Evolutionary conservation across 1,140 invertebrate species (phyloP).

Genomic region (Brachionus calyciflorus): DNA sequence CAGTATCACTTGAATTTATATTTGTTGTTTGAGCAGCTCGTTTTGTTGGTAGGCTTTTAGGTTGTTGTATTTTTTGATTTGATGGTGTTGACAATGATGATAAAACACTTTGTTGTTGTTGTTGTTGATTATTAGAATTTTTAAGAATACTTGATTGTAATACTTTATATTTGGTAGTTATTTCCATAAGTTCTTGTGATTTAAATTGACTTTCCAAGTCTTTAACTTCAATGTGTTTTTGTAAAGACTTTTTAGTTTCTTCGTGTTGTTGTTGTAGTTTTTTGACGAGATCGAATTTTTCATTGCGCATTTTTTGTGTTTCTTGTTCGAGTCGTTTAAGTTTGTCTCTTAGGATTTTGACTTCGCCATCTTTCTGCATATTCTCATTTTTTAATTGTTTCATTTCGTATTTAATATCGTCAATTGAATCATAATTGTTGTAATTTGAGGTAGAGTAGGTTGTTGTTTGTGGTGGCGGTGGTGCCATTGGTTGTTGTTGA

Average conservation of each 20-base stretch:
- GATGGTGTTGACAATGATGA: background rate
- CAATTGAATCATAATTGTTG: background rate
- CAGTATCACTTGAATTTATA: background rate
- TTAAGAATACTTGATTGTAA: constrained; percentile 27
- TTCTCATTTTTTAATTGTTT: constrained; percentile 11
- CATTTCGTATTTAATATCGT: background rate
- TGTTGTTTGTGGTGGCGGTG: background rate
- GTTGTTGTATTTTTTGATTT: constrained; percentile 34
- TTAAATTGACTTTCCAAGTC: constrained; percentile 37
- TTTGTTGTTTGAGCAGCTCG: constrained; percentile 16
- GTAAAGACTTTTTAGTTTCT: background rate
- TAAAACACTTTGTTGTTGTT: background rate
- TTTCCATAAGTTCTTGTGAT: constrained; percentile 26
- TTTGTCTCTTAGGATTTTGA: constrained; percentile 45
- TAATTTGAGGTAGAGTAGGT: background rate
- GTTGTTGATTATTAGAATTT: constrained; percentile 15
- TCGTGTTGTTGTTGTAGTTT: constrained; percentile 31
- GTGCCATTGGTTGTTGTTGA: background rate
- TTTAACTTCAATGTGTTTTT: constrained; percentile 46
- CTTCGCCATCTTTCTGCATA: constrained; percentile 46
- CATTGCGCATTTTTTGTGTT: background rate
- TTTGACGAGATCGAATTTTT: constrained; percentile 33
- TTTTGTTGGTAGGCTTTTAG: constrained; percentile 1
- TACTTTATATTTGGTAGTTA: constrained; percentile 39
- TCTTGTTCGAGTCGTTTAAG: constrained; percentile 39